Conservation (phyloP, 2,113 vertebrate genomes). For the Sturnira hondurensis region DNA sequence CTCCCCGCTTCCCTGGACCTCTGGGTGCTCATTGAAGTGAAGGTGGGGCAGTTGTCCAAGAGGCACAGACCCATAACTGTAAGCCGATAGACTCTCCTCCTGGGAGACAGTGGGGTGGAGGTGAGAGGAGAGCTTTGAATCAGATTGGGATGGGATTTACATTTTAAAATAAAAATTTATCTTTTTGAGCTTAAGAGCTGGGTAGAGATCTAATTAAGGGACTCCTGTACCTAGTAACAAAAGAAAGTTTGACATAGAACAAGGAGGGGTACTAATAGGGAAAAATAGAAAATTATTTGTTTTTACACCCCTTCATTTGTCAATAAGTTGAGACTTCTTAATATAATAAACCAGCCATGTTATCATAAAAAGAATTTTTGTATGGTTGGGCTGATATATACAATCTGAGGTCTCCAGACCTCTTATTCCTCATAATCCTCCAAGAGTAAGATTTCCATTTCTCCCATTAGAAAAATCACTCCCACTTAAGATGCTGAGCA, state of each 20-base stretch:
- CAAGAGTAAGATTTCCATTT: background rate
- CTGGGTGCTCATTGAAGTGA: background rate
- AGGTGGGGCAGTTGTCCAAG: background rate
- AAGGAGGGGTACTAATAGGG: background rate
- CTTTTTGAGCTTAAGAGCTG: background rate
- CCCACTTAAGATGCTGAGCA: background rate
- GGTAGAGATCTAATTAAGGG: background rate
- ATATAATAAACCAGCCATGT: background rate
- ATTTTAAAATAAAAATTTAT: constrained; percentile 6
- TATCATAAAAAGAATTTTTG: background rate
- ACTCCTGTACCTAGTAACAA: background rate
- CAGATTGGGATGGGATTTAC: background rate
- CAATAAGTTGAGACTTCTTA: background rate
- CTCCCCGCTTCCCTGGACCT: background rate
- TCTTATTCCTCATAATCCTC: background rate
- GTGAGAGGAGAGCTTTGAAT: background rate
- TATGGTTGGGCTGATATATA: background rate
- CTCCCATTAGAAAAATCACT: background rate
- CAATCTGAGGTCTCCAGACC: background rate
- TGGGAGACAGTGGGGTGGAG: background rate
- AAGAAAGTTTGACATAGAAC: background rate
- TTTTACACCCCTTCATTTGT: background rate
- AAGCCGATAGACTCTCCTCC: background rate
- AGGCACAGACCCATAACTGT: background rate
- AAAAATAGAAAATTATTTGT: background rate